Conservation (phyloP, 2,797 vertebrate genomes). For the Morus bassanus region DNA sequence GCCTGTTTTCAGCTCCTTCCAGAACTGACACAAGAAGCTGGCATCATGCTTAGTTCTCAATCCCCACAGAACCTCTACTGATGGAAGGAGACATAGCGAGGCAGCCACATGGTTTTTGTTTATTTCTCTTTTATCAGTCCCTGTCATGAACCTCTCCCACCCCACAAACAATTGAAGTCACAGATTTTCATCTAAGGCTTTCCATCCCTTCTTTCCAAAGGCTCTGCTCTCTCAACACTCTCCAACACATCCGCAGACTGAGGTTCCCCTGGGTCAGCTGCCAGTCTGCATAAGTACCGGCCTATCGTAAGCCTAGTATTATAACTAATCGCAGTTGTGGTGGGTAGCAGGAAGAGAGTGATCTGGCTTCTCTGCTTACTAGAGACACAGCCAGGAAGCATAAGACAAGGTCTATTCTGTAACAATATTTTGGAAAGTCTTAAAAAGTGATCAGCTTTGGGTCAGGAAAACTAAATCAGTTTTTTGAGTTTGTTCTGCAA, state of each 20-base stretch:
- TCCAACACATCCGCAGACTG: background rate
- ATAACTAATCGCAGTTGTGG: background rate
- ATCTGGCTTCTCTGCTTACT: background rate
- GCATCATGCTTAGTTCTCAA: background rate
- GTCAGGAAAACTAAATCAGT: background rate
- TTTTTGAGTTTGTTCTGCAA: background rate
- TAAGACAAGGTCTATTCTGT: background rate
- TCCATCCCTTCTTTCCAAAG: conserved; percentile 20
- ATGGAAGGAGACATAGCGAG: background rate
- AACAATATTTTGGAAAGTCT: background rate
- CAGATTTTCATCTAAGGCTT: conserved; percentile 16
- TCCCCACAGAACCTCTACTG: background rate
- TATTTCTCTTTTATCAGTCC: conserved; percentile 39
- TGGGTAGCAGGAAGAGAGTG: background rate
- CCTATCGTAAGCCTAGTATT: background rate
- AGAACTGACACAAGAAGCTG: background rate
- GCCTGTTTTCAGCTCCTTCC: background rate
- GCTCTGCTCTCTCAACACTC: background rate
- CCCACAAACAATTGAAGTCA: conserved; percentile 21
- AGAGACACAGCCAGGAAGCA: background rate
- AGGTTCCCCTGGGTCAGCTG: background rate
- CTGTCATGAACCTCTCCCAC: background rate
- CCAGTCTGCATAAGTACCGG: background rate
- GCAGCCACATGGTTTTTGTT: conserved; percentile 28
- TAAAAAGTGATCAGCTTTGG: background rate